phyloP scores from a whole-genome alignment of 2,113 vertebrate genomes.

The Paramisgurnus dabryanus region DNA sequence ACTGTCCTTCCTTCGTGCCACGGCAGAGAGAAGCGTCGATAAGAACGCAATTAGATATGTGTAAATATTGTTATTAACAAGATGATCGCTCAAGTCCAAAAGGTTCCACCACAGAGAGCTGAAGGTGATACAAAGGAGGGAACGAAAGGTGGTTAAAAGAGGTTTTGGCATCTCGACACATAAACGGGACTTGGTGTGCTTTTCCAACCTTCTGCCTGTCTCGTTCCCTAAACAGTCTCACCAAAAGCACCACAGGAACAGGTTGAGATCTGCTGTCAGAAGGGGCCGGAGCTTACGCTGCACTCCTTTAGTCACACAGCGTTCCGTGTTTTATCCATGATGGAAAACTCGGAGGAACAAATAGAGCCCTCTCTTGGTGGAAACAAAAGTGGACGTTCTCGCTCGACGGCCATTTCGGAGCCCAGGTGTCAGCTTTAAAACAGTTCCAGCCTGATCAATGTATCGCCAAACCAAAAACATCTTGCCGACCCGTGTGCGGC shows the following conservation, averaged over 20 bases:
- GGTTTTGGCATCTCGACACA: background rate
- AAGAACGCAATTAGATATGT: conserved; percentile 42
- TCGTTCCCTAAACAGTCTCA: conserved; percentile 2
- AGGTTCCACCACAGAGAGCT: background rate
- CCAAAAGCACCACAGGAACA: background rate
- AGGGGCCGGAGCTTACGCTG: background rate
- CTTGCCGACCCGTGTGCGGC: conserved; percentile 14
- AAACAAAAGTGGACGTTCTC: conserved; percentile 44
- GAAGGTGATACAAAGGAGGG: conserved; percentile 18
- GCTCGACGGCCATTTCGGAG: conserved; percentile 44
- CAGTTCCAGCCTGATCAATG: conserved; percentile 51
- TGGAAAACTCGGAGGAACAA: conserved; percentile 17
- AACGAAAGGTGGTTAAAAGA: conserved; percentile 7
- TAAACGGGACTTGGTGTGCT: background rate
- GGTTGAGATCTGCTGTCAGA: background rate
- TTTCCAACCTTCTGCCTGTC: background rate
- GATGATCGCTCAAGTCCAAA: conserved; percentile 12
- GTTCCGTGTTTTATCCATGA: conserved; percentile 13
- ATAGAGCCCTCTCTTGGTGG: conserved; percentile 24
- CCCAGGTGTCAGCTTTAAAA: conserved; percentile 39
- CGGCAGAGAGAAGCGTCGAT: conserved; percentile 29
- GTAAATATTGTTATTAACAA: conserved; percentile 46
- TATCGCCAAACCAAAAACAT: conserved; percentile 45
- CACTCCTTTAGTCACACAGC: conserved; percentile 22
- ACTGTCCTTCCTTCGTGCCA: conserved; percentile 37